Evolutionary conservation across 2,888 invertebrate species (phyloP).

Genomic region (Drosophila anomelani): DNA sequence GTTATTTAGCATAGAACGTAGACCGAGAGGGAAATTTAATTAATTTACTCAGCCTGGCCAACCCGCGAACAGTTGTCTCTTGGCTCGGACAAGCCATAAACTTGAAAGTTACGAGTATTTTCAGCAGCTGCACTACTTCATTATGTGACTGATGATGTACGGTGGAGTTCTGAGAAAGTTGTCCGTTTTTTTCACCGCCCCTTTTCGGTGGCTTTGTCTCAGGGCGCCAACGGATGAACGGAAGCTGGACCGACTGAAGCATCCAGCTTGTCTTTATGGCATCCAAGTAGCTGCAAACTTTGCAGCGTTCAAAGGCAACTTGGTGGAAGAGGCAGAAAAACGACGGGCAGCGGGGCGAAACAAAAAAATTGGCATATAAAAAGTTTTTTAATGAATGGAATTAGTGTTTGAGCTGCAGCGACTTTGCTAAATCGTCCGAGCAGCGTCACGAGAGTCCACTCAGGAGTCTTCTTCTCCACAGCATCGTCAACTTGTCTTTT

Average conservation of each 20-base stretch:
- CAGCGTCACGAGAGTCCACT: slow-evolving; percentile 55
- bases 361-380: slow-evolving; percentile 75
- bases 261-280: slow-evolving; percentile 51
- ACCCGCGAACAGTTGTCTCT: slow-evolving; percentile 30
- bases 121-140: slow-evolving; percentile 77
- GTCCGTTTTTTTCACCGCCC: slow-evolving; percentile 54
- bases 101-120: slow-evolving; percentile 67
- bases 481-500: slow-evolving; percentile 21
- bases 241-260: slow-evolving; percentile 12
- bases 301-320: slow-evolving; percentile 40
- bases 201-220: slow-evolving; percentile 33
- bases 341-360: slow-evolving; percentile 9
- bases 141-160: slow-evolving; percentile 79
- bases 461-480: slow-evolving; percentile 37
- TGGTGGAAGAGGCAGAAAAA: slow-evolving; percentile 12
- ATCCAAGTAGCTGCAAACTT: slow-evolving; percentile 52
- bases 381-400: slow-evolving; percentile 80
- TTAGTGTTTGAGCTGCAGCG: slow-evolving; percentile 75
- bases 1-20: slow-evolving; percentile 64
- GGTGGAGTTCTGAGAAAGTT: slow-evolving; percentile 56
- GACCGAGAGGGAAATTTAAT: slow-evolving; percentile 66
- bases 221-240: slow-evolving; percentile 22
- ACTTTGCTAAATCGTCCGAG: slow-evolving; percentile 72
- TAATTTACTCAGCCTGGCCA: slow-evolving; percentile 59
- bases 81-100: slow-evolving; percentile 69